A percentile compares a stretch with the other conserved stretches of the same genome.
phyloP scores from a whole-genome alignment of 1,140 invertebrate genomes.

The Zaprionus tsacasi region DNA sequence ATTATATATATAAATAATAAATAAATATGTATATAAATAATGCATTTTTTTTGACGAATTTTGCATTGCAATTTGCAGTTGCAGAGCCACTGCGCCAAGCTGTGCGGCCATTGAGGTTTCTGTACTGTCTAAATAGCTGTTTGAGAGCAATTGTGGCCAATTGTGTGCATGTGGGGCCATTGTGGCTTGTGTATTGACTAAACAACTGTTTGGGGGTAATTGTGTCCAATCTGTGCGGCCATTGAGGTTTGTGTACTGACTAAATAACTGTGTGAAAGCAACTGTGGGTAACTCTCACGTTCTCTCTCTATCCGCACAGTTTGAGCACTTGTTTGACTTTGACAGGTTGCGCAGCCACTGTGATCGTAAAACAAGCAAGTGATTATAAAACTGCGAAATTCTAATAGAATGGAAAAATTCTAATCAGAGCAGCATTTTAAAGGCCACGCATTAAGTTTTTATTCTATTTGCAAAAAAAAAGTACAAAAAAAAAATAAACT shows the following conservation, averaged over 20 bases:
- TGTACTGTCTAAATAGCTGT: background rate
- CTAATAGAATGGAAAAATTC: background rate
- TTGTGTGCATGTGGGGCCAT: background rate
- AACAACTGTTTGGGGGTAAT: background rate
- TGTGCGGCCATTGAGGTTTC: background rate
- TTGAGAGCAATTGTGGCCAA: background rate
- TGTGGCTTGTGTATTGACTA: background rate
- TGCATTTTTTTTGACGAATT: background rate
- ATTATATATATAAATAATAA: background rate
- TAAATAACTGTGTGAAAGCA: background rate
- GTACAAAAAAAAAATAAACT: conserved; percentile 1
- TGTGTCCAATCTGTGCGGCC: background rate
- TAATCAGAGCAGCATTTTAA: background rate
- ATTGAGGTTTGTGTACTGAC: background rate
- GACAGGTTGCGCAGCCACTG: background rate
- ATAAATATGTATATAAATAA: background rate
- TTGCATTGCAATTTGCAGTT: background rate
- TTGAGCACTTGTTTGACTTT: background rate
- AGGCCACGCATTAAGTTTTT: conserved; percentile 6
- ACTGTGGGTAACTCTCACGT: background rate
- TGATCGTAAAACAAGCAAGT: background rate
- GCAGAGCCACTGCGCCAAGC: background rate
- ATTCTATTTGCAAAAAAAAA: conserved; percentile 9
- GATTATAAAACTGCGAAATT: too few species aligned
- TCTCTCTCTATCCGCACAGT: background rate